Base-by-base conservation (phyloP, 2,888 invertebrate species). In the Heliconius sara region DNA sequence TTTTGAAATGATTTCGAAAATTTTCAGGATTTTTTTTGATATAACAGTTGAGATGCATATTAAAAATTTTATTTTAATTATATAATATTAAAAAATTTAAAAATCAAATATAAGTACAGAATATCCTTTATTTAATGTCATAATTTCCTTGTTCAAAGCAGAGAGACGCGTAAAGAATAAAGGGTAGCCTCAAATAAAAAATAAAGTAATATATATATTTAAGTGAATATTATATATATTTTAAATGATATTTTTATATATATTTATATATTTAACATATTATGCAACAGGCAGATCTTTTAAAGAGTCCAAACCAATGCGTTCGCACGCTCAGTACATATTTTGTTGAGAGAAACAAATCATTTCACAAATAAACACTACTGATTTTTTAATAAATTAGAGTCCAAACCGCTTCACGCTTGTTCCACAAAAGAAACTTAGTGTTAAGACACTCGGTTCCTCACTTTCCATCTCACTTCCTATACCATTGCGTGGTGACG, bases 291-390 rank as follows among this genome's bases (percentile, higher is more conserved):
- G 43, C 43, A 68, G 68, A n/a, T 7, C 43, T 16, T 25, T 13
- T 25, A 43, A n/a, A 68, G 68, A 70, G 25, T 43, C 9, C 16
- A 43, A 43, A 3, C 43, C 9, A 43, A 70, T 70, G 68, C 68
- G 43, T 43, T 70, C 68, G 68, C 43, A 70, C 68, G 68, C 68
- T 70, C 68, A 43, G 68, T 70, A 70, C 68, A 70, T 43, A 70
- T 13, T 70, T 43, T 70, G 68, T 70, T 70, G 16, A n/a, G 13
- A 0, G 43, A 70, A 70, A 70, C 68, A 68, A 68, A 10, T n/a
- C 4, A 16, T 43, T 39, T n/a, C 39, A 68, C 43, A 39, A n/a
- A 70, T 70, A 70, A 70, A 70, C 43, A 68, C 39, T 68, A 63
- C 13, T 13, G 25, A 13, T 12, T 25, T 25, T 65, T 27, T 16